phyloP scores from a whole-genome alignment of 1,140 invertebrate genomes.

The Pemphigus obesinymphae region DNA sequence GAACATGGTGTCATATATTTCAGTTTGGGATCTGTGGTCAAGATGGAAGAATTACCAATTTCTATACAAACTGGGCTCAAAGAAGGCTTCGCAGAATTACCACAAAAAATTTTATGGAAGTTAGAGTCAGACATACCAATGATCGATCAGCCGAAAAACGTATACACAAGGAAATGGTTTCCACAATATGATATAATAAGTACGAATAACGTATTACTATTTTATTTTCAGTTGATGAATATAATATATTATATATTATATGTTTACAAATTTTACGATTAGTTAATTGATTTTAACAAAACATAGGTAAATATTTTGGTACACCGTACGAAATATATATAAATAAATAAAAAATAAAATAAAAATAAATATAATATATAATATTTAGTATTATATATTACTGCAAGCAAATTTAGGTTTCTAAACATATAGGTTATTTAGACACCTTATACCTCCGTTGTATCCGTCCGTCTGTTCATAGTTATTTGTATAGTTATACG shows the following conservation, averaged over 20 bases:
- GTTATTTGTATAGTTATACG: too few relatives aligned
- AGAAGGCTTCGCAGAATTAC: conserved; percentile 53
- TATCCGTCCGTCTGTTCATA: too few relatives aligned
- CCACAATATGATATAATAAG: conserved; percentile 43
- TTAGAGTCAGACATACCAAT: conserved; percentile 48
- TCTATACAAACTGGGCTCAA: conserved; percentile 50
- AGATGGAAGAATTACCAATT: conserved; percentile 45
- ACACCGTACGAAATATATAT: too few relatives aligned
- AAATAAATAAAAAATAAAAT: too few relatives aligned
- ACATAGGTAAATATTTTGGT: too few relatives aligned
- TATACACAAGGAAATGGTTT: conserved; percentile 49
- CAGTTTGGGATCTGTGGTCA: conserved; percentile 57
- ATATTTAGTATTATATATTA: too few relatives aligned
- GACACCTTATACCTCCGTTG: too few relatives aligned
- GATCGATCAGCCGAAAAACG: conserved; percentile 2
- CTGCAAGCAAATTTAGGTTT: too few relatives aligned
- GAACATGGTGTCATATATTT: conserved; percentile 63
- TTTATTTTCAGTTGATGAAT: neutral
- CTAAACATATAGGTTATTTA: too few relatives aligned
- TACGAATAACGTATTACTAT: neutral
- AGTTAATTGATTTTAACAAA: neutral
- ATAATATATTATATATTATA: neutral
- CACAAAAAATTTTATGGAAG: conserved; percentile 56
- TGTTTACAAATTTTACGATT: neutral
- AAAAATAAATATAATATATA: too few relatives aligned